Evolutionary conservation across 2,888 invertebrate genomes (phyloP).

Genomic region (Rhyacophila evoluta): DNA sequence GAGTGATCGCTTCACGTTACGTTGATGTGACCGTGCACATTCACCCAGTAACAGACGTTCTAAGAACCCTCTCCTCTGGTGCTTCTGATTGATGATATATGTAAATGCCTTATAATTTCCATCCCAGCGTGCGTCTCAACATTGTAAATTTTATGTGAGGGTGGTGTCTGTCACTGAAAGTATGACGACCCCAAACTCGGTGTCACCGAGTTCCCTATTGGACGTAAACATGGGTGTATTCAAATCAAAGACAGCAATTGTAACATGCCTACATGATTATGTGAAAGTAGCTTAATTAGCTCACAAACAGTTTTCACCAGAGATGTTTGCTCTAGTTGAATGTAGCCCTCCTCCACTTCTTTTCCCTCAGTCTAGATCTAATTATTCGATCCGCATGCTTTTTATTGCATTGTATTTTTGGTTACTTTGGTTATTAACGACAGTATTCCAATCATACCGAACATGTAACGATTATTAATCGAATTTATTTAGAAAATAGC

Average conservation of each 20-base stretch:
- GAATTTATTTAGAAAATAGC: too few species aligned
- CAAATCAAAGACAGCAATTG: not conserved
- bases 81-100: not conserved
- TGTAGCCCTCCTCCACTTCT: too few species aligned
- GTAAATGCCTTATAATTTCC: conserved; percentile 22
- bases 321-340: too few species aligned
- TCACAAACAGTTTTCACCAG: too few species aligned
- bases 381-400: too few species aligned
- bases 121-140: not conserved
- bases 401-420: too few species aligned
- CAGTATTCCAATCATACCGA: too few species aligned
- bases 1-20: not conserved
- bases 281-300: not conserved
- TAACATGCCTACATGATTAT: not conserved
- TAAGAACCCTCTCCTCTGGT: not conserved
- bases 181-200: not conserved
- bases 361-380: too few species aligned
- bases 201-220: not conserved
- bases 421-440: too few species aligned
- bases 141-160: conserved; percentile 3
- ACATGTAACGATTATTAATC: too few species aligned
- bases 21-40: not conserved
- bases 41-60: not conserved
- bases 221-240: not conserved
- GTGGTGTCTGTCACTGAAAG: conserved; percentile 11